Evolutionary conservation across 1,140 invertebrate genomes (phyloP).

Genomic region (Potamilus streckersoni): DNA sequence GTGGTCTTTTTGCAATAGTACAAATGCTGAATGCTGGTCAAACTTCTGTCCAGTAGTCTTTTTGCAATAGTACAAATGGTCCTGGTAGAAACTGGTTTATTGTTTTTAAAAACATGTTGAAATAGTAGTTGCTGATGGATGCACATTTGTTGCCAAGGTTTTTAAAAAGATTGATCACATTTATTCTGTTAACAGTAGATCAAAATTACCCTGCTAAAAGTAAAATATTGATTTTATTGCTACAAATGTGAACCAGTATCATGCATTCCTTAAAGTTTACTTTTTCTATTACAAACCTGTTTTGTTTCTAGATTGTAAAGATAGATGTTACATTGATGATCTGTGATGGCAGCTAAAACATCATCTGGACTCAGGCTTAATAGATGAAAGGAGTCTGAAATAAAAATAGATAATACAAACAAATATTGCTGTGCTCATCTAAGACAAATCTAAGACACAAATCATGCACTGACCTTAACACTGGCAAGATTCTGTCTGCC

Average conservation of each 20-base stretch:
- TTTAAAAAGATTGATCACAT: conserved; percentile 2
- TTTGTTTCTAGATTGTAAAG: conserved; percentile 15
- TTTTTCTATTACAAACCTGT: conserved; percentile 4
- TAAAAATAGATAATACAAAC: background rate
- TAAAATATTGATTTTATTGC: no score
- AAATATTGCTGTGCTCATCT: no score
- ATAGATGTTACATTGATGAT: conserved; percentile 21
- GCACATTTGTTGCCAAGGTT: conserved; percentile 8
- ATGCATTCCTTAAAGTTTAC: background rate
- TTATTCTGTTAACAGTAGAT: background rate
- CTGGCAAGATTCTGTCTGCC: no score
- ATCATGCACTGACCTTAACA: no score
- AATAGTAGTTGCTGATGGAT: background rate
- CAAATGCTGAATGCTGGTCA: no score
- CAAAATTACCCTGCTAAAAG: background rate
- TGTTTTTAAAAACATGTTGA: background rate
- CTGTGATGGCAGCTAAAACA: conserved; percentile 14
- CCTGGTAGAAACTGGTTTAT: no score
- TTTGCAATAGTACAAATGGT: no score
- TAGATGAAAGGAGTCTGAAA: background rate
- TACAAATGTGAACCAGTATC: no score
- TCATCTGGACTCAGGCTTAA: conserved; percentile 15
- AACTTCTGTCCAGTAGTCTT: no score
- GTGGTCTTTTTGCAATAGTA: no score
- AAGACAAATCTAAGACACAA: no score